phyloP scores from a whole-genome alignment of 1,140 invertebrate species.

The Tetramorium alpestre region DNA sequence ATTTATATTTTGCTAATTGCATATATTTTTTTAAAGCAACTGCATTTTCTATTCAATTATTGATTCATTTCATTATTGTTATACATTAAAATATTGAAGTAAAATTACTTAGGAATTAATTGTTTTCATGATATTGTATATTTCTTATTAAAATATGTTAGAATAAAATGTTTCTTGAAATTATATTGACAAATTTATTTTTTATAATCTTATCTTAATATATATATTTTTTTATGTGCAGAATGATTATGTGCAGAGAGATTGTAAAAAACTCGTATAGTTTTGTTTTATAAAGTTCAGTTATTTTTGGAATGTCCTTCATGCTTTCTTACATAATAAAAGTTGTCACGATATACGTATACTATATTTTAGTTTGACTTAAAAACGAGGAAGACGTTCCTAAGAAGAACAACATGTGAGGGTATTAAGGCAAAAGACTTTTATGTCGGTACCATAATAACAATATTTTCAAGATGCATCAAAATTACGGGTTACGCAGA shows the following conservation, averaged over 20 bases:
- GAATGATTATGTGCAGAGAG: not conserved
- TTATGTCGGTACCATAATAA: conserved; percentile 91
- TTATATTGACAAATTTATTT: not conserved
- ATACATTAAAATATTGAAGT: not conserved
- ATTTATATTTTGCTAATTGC: not conserved
- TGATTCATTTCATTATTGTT: not conserved
- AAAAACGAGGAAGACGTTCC: conserved; percentile 90
- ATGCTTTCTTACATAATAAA: not conserved
- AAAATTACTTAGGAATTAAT: not conserved
- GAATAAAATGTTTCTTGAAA: not conserved
- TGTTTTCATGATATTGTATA: not conserved
- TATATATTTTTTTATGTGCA: not conserved
- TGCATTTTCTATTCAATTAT: not conserved
- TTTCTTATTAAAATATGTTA: not conserved
- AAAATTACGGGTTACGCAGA: conserved; percentile 93
- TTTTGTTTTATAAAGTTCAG: not conserved
- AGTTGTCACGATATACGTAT: not conserved
- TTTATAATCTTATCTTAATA: not conserved
- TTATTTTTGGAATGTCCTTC: not conserved
- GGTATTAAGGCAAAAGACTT: conserved; percentile 90
- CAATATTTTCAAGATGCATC: conserved; percentile 91
- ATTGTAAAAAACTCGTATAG: not conserved
- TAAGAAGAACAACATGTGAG: conserved; percentile 90
- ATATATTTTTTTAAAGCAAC: not conserved
- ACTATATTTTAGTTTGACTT: conserved; percentile 90